Conservation (phyloP, 2,797 vertebrate species). For the Gambusia yucatana region DNA sequence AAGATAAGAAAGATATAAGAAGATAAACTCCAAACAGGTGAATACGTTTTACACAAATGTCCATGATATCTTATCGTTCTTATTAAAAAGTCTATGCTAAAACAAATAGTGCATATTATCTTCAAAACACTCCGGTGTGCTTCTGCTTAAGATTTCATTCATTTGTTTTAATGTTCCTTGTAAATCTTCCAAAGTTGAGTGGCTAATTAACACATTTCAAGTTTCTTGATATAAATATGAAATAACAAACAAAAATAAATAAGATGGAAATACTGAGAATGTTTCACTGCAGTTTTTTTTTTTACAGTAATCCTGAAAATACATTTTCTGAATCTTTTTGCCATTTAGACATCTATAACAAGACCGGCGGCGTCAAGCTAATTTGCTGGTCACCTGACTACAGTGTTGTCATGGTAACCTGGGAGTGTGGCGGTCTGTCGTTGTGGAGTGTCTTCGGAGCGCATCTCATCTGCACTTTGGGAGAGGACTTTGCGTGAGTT, state of each 20-base stretch:
- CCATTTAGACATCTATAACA: slow-evolving; percentile 93
- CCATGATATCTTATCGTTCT: neutral
- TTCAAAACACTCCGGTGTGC: neutral
- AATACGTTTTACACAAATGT: neutral
- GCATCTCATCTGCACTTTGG: slow-evolving; percentile 97
- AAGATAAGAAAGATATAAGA: neutral
- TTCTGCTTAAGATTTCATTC: neutral
- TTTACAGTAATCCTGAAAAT: neutral
- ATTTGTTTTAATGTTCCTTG: neutral
- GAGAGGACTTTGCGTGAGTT: slow-evolving; percentile 97
- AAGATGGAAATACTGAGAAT: neutral
- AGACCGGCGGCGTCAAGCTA: slow-evolving; percentile 94
- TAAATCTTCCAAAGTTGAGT: neutral
- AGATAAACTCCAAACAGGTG: neutral
- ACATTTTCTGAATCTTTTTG: slow-evolving; percentile 17
- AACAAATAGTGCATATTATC: neutral
- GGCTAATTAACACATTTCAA: neutral
- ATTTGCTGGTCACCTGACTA: slow-evolving; percentile 97
- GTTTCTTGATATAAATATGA: neutral
- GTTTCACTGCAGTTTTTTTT: neutral
- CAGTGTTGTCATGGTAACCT: slow-evolving; percentile 95
- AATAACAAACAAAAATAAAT: neutral
- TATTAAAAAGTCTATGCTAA: neutral
- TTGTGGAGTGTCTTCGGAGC: slow-evolving; percentile 99
- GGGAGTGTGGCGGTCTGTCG: slow-evolving; percentile 94